Conservation (phyloP, 2,113 vertebrate species). For the Gobiocypris rarus region DNA sequence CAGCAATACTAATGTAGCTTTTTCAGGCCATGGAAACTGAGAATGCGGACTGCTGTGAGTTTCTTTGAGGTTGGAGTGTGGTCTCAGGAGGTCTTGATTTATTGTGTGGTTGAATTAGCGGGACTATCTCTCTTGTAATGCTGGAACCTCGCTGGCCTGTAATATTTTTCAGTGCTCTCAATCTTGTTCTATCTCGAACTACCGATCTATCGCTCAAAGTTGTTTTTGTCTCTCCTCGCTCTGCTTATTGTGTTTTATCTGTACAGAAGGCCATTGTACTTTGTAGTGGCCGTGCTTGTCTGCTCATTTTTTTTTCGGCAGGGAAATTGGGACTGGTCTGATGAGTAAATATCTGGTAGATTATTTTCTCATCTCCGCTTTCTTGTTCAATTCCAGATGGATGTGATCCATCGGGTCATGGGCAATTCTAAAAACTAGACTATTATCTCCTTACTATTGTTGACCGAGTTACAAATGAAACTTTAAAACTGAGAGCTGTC, state of each 20-base stretch:
- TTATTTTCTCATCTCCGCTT: not conserved
- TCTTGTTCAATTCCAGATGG: not conserved
- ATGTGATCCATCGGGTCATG: not conserved
- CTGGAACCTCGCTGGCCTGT: conserved; percentile 22
- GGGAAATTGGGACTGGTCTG: not conserved
- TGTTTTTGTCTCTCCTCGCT: not conserved
- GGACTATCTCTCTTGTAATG: conserved; percentile 33
- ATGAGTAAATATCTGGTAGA: not conserved
- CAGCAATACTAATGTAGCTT: conserved; percentile 36
- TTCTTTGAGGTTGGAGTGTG: conserved; percentile 2
- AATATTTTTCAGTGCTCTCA: conserved; percentile 36
- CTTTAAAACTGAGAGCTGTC: not conserved
- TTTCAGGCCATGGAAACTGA: not conserved
- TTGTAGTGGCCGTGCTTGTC: not conserved
- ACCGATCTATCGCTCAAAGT: conserved; percentile 24
- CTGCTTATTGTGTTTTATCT: not conserved
- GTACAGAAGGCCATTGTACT: conserved; percentile 22
- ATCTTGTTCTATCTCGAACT: conserved; percentile 35
- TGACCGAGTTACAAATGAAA: not conserved
- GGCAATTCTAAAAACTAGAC: conserved; percentile 1
- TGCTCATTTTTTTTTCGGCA: conserved; percentile 24
- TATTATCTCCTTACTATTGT: not conserved
- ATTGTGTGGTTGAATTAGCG: conserved; percentile 39
- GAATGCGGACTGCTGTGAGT: not conserved
- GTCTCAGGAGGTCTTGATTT: conserved; percentile 12